Base-by-base conservation (phyloP, 2,113 vertebrate species). In the Nerophis lumbriciformis region DNA sequence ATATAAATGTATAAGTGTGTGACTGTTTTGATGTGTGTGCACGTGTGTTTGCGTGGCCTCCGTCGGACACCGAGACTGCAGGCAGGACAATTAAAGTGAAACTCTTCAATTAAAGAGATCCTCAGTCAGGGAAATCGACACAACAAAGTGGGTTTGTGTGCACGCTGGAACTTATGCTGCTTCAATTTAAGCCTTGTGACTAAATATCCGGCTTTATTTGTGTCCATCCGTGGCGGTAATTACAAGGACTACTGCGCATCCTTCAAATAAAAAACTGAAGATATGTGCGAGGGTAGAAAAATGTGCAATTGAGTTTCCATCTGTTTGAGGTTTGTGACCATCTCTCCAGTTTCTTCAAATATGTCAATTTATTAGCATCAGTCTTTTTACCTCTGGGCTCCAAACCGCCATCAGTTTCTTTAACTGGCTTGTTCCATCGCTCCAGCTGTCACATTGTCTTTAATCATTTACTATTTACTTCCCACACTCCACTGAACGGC, bases 91-190 rank as follows among this genome's bases (percentile, higher is more conserved):
- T 87, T 87, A 86, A 82, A 80, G 36, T 19, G 47, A 79, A 80
- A 68, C 66, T 77, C 78, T 75, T 76, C 71, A 77, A 84, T 86
- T 83, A 86, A 45, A 83, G 59, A 52, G 69, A 66, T 82, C 80
- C 69, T 71, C 45, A 57, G 68, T 71, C 45, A 57, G 68, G 82
- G 68, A 79, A 83, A 83, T 87, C 72, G 71, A 66, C 76, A 79
- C 61, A 66, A 69, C 60, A 21, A 48, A 51, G 48, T 53, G 38
- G 14, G 1, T 6, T 7, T n/a, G n/a, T 14, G 52, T 19, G 6
- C 36, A 21, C 5, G 3, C 57, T 48, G 55, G 53, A 8, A 75
- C 51, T 64, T 66, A 36, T 48, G 56, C 38, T 48, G 56, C 63
- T 66, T 47, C 66, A 52, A 77, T 71, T 73, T 72, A 65, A 65